Evolutionary conservation across 2,888 invertebrate genomes (phyloP).

Genomic region (Mycalesis mineus): DNA sequence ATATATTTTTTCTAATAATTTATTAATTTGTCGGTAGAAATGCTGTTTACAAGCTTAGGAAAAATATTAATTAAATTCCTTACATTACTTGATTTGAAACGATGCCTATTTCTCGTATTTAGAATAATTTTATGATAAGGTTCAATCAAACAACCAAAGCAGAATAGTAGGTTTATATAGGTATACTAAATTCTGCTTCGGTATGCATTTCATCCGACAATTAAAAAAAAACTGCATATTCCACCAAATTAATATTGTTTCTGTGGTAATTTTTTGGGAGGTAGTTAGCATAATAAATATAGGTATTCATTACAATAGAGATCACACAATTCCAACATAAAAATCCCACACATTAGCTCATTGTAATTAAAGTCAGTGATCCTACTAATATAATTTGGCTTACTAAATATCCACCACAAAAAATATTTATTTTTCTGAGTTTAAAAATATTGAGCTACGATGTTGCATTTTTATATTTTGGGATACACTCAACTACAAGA

Average conservation of each 20-base stretch:
- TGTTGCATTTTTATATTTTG: too few species aligned
- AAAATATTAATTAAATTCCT: too few species aligned
- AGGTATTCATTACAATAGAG: not conserved
- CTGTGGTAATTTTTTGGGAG: not conserved
- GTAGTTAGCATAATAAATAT: slow-evolving; percentile 4
- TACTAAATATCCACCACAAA: too few species aligned
- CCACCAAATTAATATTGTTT: not conserved
- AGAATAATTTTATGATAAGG: too few species aligned
- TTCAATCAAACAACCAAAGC: too few species aligned
- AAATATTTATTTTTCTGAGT: not conserved
- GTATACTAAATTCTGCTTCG: too few species aligned
- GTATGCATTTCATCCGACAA: not conserved
- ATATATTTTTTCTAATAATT: not conserved
- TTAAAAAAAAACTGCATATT: not conserved
- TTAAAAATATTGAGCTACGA: not conserved
- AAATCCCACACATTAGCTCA: not conserved
- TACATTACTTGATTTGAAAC: too few species aligned
- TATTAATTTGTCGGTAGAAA: not conserved
- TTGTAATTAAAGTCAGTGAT: not conserved
- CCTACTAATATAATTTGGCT: too few species aligned
- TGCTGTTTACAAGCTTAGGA: not conserved
- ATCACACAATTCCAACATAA: not conserved
- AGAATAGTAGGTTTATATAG: too few species aligned
- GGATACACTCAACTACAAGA: too few species aligned
- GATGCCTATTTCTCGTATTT: too few species aligned